phyloP scores from a whole-genome alignment of 2,797 vertebrate species.

The Falco berigora region DNA sequence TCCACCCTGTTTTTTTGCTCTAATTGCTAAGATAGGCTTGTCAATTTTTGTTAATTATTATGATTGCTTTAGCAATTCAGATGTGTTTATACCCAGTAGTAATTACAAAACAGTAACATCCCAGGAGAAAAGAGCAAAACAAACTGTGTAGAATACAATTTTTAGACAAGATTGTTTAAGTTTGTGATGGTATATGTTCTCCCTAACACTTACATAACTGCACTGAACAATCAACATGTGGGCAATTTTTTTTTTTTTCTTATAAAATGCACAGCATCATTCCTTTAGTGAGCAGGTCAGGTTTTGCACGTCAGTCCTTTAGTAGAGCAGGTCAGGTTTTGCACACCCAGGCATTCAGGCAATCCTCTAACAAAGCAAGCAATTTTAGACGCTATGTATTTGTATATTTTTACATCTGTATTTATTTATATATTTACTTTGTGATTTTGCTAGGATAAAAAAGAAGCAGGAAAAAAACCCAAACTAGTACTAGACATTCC shows the following conservation, averaged over 20 bases:
- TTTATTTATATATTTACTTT: background rate
- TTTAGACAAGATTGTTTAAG: background rate
- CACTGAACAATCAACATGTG: background rate
- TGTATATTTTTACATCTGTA: background rate
- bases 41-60: background rate
- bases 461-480: background rate
- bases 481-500: background rate
- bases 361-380: too few species aligned
- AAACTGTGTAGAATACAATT: background rate
- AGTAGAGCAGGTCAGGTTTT: background rate
- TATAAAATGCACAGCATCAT: background rate
- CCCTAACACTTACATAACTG: background rate
- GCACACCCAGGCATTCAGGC: too few species aligned
- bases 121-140: background rate
- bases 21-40: background rate
- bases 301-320: background rate
- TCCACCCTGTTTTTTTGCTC: background rate
- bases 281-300: background rate
- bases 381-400: background rate
- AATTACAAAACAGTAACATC: background rate
- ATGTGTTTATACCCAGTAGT: background rate
- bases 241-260: background rate
- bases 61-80: background rate
- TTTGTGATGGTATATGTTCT: background rate
- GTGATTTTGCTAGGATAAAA: background rate